A percentile compares a stretch with the other conserved stretches of the same genome.
Evolutionary conservation across 2,113 vertebrate species (phyloP).

Genomic region (Mionectes macconnelli): DNA sequence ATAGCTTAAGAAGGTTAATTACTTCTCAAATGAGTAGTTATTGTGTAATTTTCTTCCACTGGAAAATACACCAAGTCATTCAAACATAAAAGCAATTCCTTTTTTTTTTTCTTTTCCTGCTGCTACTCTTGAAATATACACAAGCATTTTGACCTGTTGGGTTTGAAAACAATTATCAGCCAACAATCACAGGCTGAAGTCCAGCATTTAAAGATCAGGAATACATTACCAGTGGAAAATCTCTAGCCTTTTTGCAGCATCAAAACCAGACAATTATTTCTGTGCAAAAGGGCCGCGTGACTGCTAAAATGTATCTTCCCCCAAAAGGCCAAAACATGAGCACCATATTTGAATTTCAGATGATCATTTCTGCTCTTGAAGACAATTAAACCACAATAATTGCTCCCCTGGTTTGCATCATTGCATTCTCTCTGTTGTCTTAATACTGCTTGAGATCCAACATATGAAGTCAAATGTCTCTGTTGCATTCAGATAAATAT

Average conservation of each 20-base stretch:
- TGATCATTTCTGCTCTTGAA: background rate
- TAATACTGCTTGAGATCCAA: background rate
- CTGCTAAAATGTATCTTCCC: background rate
- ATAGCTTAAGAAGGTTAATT: constrained; percentile 73
- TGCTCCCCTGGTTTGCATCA: background rate
- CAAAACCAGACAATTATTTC: background rate
- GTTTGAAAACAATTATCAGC: constrained; percentile 13
- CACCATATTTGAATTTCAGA: background rate
- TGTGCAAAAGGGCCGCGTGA: background rate
- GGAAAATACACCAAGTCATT: constrained; percentile 32
- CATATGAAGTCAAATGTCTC: background rate
- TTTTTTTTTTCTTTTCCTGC: background rate
- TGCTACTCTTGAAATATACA: background rate
- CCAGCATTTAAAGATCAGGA: constrained; percentile 3
- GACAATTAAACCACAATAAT: background rate
- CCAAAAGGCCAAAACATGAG: background rate
- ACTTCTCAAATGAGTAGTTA: constrained; percentile 65
- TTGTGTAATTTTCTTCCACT: constrained; percentile 37
- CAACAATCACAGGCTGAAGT: background rate
- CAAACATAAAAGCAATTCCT: background rate
- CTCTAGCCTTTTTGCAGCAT: background rate
- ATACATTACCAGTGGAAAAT: background rate
- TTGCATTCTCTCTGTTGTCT: background rate
- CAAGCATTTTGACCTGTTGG: constrained; percentile 1
- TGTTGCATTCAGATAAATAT: background rate